Conservation (phyloP, 2,888 invertebrate species). For the Yponomeuta evonymella region DNA sequence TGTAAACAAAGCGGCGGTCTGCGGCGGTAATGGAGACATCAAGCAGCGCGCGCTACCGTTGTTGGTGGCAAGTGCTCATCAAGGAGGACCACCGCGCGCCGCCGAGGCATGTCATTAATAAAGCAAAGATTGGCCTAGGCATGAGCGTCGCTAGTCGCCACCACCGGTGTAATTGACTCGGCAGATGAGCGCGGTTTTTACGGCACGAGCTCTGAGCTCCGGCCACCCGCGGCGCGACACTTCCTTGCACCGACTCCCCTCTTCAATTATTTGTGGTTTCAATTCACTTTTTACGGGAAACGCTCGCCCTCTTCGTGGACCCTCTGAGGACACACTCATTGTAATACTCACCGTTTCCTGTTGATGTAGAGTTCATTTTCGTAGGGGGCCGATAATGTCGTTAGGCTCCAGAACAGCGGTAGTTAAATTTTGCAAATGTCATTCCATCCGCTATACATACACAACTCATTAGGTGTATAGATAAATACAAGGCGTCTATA, state of each 20-base stretch:
- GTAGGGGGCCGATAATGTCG: background rate
- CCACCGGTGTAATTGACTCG: conserved; percentile 50
- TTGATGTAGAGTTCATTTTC: conserved; percentile 20
- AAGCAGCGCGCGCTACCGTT: conserved; percentile 28
- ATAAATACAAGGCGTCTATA: conserved; percentile 12
- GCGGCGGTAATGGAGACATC: conserved; percentile 42
- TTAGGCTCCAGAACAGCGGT: conserved; percentile 4
- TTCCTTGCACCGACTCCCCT: conserved; percentile 35
- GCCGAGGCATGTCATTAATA: conserved; percentile 52
- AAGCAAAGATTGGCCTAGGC: conserved; percentile 63
- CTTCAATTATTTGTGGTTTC: conserved; percentile 71
- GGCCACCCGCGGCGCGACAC: conserved; percentile 68
- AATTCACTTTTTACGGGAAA: conserved; percentile 67
- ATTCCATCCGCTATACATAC: conserved; percentile 16
- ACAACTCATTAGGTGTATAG: conserved; percentile 23
- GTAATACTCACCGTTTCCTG: conserved; percentile 23
- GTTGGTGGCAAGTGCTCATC: conserved; percentile 30
- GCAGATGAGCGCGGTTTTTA: conserved; percentile 71
- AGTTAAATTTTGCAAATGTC: conserved; percentile 19
- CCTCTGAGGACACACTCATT: conserved; percentile 34
- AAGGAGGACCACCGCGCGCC: conserved; percentile 45
- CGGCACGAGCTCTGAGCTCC: conserved; percentile 64
- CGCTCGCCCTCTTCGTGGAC: conserved; percentile 45
- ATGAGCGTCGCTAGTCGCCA: conserved; percentile 28
- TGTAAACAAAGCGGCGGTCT: background rate